These are phyloP conservation scores for Sitobion miscanthi DNA, from an alignment of 1,140 invertebrate genomes.

Conservation along the genomic window DNA sequence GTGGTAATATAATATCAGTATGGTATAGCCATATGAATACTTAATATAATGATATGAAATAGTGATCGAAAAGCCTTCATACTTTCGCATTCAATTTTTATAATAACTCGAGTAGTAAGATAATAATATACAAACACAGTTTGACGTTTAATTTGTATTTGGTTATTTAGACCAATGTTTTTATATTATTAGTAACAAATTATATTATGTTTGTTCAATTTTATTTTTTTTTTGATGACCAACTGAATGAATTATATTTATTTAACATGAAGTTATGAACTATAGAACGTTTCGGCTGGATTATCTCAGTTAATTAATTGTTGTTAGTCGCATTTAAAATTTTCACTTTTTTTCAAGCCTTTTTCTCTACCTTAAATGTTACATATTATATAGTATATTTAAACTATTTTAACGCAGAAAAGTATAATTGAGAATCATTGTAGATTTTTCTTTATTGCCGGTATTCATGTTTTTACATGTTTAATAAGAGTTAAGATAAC, in stretches of 20 bases:
- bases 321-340: too few species aligned
- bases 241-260: neutral
- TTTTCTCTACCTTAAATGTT: neutral
- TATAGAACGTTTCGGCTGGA: neutral
- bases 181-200: neutral
- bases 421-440: neutral
- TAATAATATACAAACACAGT: too few species aligned
- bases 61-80: neutral
- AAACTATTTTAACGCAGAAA: neutral
- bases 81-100: neutral
- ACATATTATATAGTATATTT: neutral
- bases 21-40: neutral
- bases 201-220: neutral
- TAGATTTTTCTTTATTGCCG: neutral
- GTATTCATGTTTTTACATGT: neutral
- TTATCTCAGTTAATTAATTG: neutral
- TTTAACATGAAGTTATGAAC: neutral
- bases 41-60: neutral
- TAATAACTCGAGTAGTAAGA: neutral
- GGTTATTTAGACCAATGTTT: neutral
- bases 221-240: neutral
- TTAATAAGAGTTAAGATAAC: neutral
- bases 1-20: neutral
- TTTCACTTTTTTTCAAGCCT: neutral
- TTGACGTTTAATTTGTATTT: neutral